A percentile compares a stretch with the other conserved stretches of the same genome.
phyloP scores from a whole-genome alignment of 23 tunicate genomes.

The Halocynthia aurantium region DNA sequence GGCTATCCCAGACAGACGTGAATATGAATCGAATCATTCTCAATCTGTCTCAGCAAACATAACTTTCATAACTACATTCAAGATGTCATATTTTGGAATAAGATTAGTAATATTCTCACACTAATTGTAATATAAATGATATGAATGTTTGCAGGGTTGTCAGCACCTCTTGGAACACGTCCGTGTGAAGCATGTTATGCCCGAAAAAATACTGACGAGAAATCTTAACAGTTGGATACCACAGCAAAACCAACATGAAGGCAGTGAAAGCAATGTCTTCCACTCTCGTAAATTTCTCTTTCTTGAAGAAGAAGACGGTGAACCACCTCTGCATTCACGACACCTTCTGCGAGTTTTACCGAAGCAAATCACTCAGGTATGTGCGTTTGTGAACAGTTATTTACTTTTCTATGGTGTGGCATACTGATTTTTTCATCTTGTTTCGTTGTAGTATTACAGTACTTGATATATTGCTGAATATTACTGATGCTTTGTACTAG shows the following conservation, averaged over 20 bases:
- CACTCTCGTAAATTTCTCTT: conserved; percentile 11
- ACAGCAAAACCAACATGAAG: neutral
- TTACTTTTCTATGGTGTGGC: neutral
- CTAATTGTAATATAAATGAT: neutral
- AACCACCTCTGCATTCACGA: neutral
- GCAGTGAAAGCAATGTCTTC: neutral
- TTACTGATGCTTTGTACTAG: conserved; percentile 21
- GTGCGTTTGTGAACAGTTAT: too few relatives aligned
- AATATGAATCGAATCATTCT: too few relatives aligned
- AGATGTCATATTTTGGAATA: too few relatives aligned
- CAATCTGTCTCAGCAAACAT: too few relatives aligned
- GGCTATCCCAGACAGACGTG: too few relatives aligned
- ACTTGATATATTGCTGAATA: neutral
- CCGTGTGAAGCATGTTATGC: neutral
- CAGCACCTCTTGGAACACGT: neutral
- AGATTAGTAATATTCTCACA: neutral
- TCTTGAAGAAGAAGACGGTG: neutral
- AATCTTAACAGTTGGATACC: neutral
- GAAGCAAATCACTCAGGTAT: conserved; percentile 16
- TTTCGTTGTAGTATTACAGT: neutral
- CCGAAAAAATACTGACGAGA: conserved; percentile 2
- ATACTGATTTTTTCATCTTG: neutral
- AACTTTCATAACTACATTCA: too few relatives aligned
- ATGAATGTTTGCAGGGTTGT: conserved; percentile 6
- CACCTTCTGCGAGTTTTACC: conserved; percentile 17